phyloP scores from a whole-genome alignment of 2,888 invertebrate genomes.

The Camponotus fellah region DNA sequence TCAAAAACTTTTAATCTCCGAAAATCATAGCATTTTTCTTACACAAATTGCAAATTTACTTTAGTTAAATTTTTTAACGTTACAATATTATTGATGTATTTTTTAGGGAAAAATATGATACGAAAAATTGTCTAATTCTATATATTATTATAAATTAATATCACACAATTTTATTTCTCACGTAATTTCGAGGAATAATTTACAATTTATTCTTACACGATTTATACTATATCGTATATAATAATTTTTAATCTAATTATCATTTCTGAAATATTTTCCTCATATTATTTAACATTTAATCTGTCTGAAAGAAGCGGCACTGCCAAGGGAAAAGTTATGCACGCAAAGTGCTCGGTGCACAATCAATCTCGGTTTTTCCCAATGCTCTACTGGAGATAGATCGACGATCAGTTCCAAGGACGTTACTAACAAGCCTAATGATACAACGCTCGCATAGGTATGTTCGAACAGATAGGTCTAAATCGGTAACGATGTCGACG shows the following conservation, averaged over 20 bases:
- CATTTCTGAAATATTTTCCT: background rate
- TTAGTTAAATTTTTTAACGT: background rate
- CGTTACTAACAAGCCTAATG: constrained; percentile 76
- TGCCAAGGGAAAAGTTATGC: background rate
- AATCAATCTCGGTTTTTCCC: constrained; percentile 18
- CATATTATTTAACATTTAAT: background rate
- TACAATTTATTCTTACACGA: background rate
- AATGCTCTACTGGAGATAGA: constrained; percentile 33
- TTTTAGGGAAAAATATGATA: background rate
- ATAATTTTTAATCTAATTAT: background rate
- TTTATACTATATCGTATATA: no score
- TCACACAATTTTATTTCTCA: no score
- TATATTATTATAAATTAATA: background rate
- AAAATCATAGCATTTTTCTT: background rate
- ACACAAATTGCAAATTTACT: background rate
- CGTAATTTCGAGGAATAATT: background rate
- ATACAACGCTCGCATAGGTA: constrained; percentile 70
- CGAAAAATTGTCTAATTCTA: background rate
- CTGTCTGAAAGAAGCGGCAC: background rate
- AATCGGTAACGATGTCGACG: constrained; percentile 77
- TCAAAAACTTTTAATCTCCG: background rate
- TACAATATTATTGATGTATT: background rate
- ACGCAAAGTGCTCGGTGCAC: background rate
- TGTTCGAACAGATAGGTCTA: constrained; percentile 79
- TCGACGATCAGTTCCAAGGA: constrained; percentile 56